Percentiles rank a stretch among this genome's conserved stretches.
Evolutionary conservation across 2,113 vertebrate species (phyloP).

Genomic region (Crotalus tigris): DNA sequence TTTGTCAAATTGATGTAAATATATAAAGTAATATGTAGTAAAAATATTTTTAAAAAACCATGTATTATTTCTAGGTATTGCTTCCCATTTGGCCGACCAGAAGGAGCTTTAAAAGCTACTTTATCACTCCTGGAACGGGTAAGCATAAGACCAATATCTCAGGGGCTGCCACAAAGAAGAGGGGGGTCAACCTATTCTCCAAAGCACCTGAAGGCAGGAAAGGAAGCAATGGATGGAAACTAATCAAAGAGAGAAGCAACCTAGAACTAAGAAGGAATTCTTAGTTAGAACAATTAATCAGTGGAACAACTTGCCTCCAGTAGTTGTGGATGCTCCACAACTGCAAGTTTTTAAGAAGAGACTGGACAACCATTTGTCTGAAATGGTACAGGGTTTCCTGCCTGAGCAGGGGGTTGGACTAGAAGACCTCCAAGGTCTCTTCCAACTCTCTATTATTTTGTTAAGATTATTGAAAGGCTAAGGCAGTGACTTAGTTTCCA

Average conservation of each 20-base stretch:
- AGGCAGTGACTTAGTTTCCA: background rate
- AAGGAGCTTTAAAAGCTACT: conserved; percentile 96
- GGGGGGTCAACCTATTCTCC: background rate
- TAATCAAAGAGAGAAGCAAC: background rate
- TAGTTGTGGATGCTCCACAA: background rate
- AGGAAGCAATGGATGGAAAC: background rate
- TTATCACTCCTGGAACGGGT: conserved; percentile 94
- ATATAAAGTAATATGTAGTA: background rate
- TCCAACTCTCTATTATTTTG: background rate
- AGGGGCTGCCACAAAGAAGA: background rate
- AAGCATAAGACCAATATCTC: conserved; percentile 49
- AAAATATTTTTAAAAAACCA: conserved; percentile 35
- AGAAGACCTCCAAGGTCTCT: background rate
- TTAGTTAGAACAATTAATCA: background rate
- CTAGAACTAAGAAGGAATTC: background rate
- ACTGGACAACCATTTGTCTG: background rate
- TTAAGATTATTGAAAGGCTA: conserved; percentile 1
- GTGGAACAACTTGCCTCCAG: background rate
- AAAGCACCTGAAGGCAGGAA: background rate
- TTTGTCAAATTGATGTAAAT: conserved; percentile 27
- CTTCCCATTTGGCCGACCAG: conserved; percentile 97
- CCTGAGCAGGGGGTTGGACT: background rate
- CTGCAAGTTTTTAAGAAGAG: background rate
- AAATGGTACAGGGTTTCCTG: background rate
- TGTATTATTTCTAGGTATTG: conserved; percentile 84